phyloP scores from a whole-genome alignment of 2,888 invertebrate species.

The Disparrhopalites patrizii region DNA sequence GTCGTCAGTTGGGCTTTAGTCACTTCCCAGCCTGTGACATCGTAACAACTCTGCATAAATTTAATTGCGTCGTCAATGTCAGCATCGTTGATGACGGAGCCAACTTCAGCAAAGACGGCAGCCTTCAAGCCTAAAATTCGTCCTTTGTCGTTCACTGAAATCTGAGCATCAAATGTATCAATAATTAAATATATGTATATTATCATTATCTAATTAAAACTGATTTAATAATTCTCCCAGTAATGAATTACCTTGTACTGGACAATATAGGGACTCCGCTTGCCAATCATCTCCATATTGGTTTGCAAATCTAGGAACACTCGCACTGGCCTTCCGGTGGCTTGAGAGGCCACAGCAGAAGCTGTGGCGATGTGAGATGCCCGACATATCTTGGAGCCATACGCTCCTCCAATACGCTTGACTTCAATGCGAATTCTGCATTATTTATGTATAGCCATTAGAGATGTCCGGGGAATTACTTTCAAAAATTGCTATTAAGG shows the following conservation, averaged over 20 bases:
- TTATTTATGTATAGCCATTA: too few species aligned
- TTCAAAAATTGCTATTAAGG: neutral
- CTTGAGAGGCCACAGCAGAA: conserved; percentile 65
- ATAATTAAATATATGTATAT: neutral
- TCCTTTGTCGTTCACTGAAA: conserved; percentile 54
- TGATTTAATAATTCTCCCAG: too few species aligned
- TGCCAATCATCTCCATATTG: conserved; percentile 68
- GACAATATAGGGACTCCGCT: conserved; percentile 59
- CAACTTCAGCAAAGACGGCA: conserved; percentile 55
- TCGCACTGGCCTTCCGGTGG: conserved; percentile 64
- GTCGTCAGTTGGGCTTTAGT: conserved; percentile 51
- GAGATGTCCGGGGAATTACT: too few species aligned
- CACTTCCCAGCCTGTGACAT: conserved; percentile 58
- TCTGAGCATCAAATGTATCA: conserved; percentile 21
- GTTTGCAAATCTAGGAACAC: conserved; percentile 67
- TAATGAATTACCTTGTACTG: conserved; percentile 66
- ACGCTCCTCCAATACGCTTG: conserved; percentile 73
- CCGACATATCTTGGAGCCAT: conserved; percentile 69
- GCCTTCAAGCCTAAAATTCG: conserved; percentile 63
- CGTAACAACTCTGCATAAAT: conserved; percentile 60
- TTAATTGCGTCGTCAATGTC: conserved; percentile 51
- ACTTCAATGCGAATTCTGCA: conserved; percentile 65
- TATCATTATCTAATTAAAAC: neutral
- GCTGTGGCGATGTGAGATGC: conserved; percentile 60
- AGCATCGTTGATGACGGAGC: conserved; percentile 57